These are phyloP conservation scores for Leptopilina clavipes DNA, from an alignment of 1,140 invertebrate species.

Conservation along the genomic window DNA sequence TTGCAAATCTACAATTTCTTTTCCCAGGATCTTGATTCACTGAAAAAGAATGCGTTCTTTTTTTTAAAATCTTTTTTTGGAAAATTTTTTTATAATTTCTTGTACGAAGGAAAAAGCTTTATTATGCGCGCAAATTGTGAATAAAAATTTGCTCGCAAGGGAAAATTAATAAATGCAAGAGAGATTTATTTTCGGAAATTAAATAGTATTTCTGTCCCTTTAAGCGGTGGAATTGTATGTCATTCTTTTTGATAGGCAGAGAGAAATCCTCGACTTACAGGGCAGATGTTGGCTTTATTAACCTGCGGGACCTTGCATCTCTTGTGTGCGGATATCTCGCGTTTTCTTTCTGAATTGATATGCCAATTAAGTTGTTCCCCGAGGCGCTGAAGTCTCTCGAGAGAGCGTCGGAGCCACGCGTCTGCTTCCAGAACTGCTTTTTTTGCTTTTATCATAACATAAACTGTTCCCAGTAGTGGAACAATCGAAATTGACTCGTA, in stretches of 20 bases:
- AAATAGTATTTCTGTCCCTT: not conserved
- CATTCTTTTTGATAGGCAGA: conserved; percentile 36
- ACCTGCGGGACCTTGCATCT: conserved; percentile 53
- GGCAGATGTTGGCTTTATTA: conserved; percentile 62
- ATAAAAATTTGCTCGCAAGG: no score
- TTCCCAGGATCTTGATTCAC: not conserved
- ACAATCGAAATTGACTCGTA: conserved; percentile 33
- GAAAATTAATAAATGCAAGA: not conserved
- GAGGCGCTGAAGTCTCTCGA: conserved; percentile 38
- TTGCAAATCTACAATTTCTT: conserved; percentile 36
- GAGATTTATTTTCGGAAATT: not conserved
- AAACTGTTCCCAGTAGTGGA: conserved; percentile 26
- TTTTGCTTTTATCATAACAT: conserved; percentile 26
- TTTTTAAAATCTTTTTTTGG: not conserved
- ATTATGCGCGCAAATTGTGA: no score
- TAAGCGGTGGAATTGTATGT: conserved; percentile 12
- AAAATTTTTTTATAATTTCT: not conserved
- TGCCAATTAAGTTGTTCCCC: conserved; percentile 66
- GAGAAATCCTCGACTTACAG: conserved; percentile 45
- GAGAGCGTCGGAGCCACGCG: conserved; percentile 43
- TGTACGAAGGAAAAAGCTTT: no score
- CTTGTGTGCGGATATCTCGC: conserved; percentile 56
- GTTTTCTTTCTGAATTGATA: conserved; percentile 62
- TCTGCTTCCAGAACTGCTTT: conserved; percentile 36
- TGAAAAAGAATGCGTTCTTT: not conserved